Evolutionary conservation across 2,888 invertebrate species (phyloP), one percentile per base, ranked within the genome.

Genomic region (Brachyptera risi): DNA sequence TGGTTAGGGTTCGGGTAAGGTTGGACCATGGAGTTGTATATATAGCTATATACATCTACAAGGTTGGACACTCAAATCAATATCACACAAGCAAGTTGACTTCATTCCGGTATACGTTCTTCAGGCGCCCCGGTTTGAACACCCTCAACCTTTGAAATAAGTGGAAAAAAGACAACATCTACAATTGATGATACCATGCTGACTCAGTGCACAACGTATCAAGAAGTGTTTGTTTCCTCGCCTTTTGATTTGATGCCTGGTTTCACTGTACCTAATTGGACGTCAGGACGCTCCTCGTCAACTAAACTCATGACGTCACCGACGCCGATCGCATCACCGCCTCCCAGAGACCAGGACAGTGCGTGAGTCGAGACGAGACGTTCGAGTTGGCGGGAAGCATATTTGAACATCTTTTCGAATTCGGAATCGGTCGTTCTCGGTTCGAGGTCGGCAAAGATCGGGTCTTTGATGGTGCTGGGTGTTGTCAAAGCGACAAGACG

Each of bases 401-500:
- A 65, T 26, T 61, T 60, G 17, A 50, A 63, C n/a, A 63, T 31
- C 17, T 57, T 38, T 13, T 61, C 64, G 50, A 64, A 11, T 24
- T 65, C 65, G 13, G 63, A 63, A 23, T 64, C 63, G 15, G 40
- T 35, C 3, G 60, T 40, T 13, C 64, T 42, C n/a, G 61, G 58
- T n/a, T 60, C 57, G 15, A 54, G 56, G 56, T 60, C 65, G n/a
- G 63, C 56, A 7, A 62, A 58, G 9, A 60, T 26, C 9, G 56
- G 54, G 11, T 42, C 38, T 38, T 73, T 65, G 4, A 68, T 56
- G 37, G 68, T 68, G 2, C 65, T 42, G 2, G 66, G 65, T 37
- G 71, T 65, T 11, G 75, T 72, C 62, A 75, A 69, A 56, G 70
- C 71, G 56, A 75, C 71, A 44, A 76, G 56, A 50, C 70, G 73